Conservation (phyloP, 2,797 vertebrate species). For the Mormyrops boulengeri region DNA sequence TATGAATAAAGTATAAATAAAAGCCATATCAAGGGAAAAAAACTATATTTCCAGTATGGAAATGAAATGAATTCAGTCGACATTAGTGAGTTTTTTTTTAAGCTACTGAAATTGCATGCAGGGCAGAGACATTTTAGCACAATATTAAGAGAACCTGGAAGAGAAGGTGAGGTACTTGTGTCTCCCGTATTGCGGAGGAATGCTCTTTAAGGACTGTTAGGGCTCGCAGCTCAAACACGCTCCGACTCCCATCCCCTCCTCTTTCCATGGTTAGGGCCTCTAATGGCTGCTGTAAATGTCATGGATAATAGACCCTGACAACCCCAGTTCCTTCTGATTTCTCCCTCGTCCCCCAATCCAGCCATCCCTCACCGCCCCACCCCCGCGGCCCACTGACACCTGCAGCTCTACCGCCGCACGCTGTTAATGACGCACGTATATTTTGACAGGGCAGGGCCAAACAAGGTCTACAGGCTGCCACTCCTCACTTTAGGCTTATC, state of each 20-base stretch:
- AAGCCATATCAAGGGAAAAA: neutral
- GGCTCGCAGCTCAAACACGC: neutral
- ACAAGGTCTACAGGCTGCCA: neutral
- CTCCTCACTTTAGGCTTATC: neutral
- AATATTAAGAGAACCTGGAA: neutral
- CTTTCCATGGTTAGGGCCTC: conserved; percentile 21
- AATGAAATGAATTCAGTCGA: neutral
- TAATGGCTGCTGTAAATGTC: conserved; percentile 39
- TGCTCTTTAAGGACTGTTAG: neutral
- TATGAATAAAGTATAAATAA: neutral
- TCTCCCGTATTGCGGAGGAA: neutral
- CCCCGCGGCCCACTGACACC: conserved; percentile 12
- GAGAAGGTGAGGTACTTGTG: neutral
- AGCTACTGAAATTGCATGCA: neutral
- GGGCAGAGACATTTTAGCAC: neutral
- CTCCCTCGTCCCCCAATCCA: conserved; percentile 32
- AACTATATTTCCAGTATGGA: neutral
- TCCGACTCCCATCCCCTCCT: neutral
- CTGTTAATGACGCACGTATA: conserved; percentile 32
- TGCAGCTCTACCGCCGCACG: conserved; percentile 39
- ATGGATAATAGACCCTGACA: conserved; percentile 33
- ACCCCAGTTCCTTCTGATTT: conserved; percentile 39
- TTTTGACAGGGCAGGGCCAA: conserved; percentile 15
- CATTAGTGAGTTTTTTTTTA: neutral
- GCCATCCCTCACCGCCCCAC: conserved; percentile 24